Base-by-base conservation (phyloP, 1,140 invertebrate genomes). In the Anoplophora glabripennis region DNA sequence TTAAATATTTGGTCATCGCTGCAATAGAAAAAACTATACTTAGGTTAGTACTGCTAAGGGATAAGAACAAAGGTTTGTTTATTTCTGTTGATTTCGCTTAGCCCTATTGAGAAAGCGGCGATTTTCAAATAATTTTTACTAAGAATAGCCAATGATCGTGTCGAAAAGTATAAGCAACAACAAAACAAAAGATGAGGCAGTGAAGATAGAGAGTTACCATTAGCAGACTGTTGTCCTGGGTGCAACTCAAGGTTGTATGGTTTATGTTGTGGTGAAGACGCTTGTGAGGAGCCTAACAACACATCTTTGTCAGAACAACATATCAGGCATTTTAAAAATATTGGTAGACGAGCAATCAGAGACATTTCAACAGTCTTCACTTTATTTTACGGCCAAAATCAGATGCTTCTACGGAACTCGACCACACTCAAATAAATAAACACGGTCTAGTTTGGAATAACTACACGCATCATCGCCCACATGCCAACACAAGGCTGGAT, bases 221-320 rank as follows among this genome's bases (percentile, higher is more conserved):
- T 89, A 75, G 85, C 82, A 78, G 87, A 89, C 76, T 82, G 80
- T 70, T 83, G 79, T 76, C 79, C 81, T 67, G 86, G 83, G 79
- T 85, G 86, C 73, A 89, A 81, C 77, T 89, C 87, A 75, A 89
- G 82, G 77, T 89, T 86, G 74, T 81, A 72, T 63, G 73, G 81
- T 78, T 84, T 82, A 76, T 84, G 82, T 68, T 84, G 80, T 65
- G 87, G 86, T 74, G 87, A 86, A 75, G 85, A 82, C 69, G 82
- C 79, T 79, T 84, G 82, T 76, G 86, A 88, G 73, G 85, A 80
- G 74, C 85, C 87, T 86, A 83, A 75, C 75, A 75, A 78, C 66
- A 73, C 72, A 71, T 71, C 69, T 67, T 65, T 67, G 59, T 72
- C 66, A 74, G 70, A 74, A 72, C 71, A 70, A 67, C 72, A 75